Percentiles rank a stretch among this genome's conserved stretches.
phyloP scores from a whole-genome alignment of 1,140 invertebrate genomes.

The Meloidogyne chitwoodi region DNA sequence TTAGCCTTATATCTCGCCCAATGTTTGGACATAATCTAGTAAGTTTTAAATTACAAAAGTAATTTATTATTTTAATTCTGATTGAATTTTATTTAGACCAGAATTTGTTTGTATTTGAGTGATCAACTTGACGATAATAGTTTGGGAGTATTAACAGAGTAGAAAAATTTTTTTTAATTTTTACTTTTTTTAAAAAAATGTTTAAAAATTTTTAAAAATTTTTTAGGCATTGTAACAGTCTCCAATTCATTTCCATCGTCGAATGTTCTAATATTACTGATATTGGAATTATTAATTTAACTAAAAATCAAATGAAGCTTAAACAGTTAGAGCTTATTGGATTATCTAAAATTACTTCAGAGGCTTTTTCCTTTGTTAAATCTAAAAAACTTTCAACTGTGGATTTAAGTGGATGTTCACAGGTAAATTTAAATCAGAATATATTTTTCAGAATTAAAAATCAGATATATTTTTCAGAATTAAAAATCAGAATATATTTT shows the following conservation, averaged over 20 bases:
- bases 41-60: slow-evolving; percentile 12
- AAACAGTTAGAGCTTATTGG: slow-evolving; percentile 41
- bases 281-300: slow-evolving; percentile 19
- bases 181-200: neutral
- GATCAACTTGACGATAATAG: slow-evolving; percentile 52
- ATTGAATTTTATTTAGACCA: slow-evolving; percentile 37
- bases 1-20: slow-evolving; percentile 33
- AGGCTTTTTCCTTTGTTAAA: slow-evolving; percentile 38
- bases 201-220: slow-evolving; percentile 4
- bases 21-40: slow-evolving; percentile 27
- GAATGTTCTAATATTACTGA: slow-evolving; percentile 54
- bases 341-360: slow-evolving; percentile 43
- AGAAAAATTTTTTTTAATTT: neutral
- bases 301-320: slow-evolving; percentile 11
- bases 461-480: no score
- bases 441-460: no score
- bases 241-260: slow-evolving; percentile 48
- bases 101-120: slow-evolving; percentile 51
- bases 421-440: no score
- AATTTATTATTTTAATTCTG: no score
- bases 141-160: slow-evolving; percentile 31
- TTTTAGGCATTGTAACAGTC: slow-evolving; percentile 9
- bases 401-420: slow-evolving; percentile 53
- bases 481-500: no score
- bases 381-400: slow-evolving; percentile 43